These are phyloP conservation scores for Lepidothrix coronata DNA, from an alignment of 2,113 vertebrate genomes.

Conservation along the genomic window DNA sequence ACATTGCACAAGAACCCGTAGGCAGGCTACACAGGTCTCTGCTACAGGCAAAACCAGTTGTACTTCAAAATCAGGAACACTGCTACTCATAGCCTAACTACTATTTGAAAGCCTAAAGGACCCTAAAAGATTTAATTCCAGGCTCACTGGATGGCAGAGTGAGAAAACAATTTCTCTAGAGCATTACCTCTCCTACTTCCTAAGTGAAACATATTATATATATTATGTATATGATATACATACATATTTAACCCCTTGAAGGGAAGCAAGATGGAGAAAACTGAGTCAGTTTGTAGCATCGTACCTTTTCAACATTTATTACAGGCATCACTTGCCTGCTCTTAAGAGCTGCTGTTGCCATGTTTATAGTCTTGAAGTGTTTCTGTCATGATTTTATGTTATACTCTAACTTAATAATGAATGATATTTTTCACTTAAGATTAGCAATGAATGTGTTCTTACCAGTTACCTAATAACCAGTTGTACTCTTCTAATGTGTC, in stretches of 20 bases:
- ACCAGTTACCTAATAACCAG: not conserved
- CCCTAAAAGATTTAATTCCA: not conserved
- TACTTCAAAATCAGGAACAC: not conserved
- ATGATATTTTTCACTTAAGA: not conserved
- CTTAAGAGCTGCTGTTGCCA: not conserved
- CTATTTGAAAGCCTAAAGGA: not conserved
- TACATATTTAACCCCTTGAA: not conserved
- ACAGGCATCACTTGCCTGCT: not conserved
- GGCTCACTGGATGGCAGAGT: not conserved
- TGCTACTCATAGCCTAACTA: not conserved
- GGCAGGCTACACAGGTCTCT: not conserved
- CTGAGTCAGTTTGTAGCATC: accelerated
- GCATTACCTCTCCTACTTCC: not conserved
- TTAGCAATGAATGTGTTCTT: not conserved
- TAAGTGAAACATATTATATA: not conserved
- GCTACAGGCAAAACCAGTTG: not conserved
- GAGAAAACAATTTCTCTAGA: not conserved
- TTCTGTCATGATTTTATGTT: not conserved
- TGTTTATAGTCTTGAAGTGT: not conserved
- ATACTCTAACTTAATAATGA: not conserved
- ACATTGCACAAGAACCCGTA: accelerated
- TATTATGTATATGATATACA: not conserved
- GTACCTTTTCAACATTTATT: not conserved
- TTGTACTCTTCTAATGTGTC: not conserved
- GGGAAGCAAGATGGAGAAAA: not conserved